Evolutionary conservation across 2,888 invertebrate species (phyloP).

Genomic region (Drosophila mimica): DNA sequence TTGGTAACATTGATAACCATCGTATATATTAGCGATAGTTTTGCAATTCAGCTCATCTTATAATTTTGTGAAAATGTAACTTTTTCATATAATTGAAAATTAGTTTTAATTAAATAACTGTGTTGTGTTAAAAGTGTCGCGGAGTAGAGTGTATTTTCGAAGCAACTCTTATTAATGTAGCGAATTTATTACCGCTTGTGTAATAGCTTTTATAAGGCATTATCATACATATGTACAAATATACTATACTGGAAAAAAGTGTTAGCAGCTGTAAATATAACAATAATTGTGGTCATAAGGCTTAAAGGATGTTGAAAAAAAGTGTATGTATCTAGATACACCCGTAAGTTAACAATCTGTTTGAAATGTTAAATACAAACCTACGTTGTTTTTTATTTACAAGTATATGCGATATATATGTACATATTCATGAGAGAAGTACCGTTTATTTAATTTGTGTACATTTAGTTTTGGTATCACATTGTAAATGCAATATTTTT

Average conservation of each 20-base stretch:
- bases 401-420: not conserved
- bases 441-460: not conserved
- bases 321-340: not conserved
- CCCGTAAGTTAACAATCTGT: not conserved
- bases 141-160: not conserved
- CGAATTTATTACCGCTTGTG: not conserved
- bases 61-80: not conserved
- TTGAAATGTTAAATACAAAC: not conserved
- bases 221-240: not conserved
- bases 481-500: not conserved
- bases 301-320: not conserved
- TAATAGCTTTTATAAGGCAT: not conserved
- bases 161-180: slow-evolving; percentile 1
- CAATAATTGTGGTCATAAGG: not conserved
- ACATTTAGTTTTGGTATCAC: not conserved
- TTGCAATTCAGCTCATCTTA: not conserved
- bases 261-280: slow-evolving; percentile 1
- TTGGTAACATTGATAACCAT: not conserved
- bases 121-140: slow-evolving; percentile 3
- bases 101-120: not conserved
- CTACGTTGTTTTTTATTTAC: not conserved
- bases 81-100: slow-evolving; percentile 3
- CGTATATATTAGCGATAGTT: slow-evolving; percentile 2
- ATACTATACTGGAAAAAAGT: not conserved
- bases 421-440: not conserved